Evolutionary conservation across 2,888 invertebrate genomes (phyloP), one percentile per base, ranked within the genome.

Genomic region (Chrysodeixis includens): DNA sequence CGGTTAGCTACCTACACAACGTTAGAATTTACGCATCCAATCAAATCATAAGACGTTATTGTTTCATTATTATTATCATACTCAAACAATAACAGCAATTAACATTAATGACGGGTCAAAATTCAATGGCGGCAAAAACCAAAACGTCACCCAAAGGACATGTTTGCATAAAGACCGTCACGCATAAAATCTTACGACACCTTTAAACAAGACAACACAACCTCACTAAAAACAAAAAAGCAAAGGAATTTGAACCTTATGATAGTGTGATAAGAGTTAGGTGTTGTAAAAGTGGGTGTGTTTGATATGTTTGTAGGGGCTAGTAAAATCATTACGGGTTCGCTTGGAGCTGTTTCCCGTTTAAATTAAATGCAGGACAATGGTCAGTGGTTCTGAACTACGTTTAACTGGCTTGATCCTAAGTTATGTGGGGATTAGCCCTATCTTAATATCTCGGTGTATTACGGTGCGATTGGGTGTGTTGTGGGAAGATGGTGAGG

Each of bases 321-420:
- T 86, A 88, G 88, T 89, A 90, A 92, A 94, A 93, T 94, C 92
- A 93, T 93, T 94, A 93, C 87, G 75, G 79, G 72, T 71, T 76
- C 79, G 84, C 86, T 84, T 78, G 71, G 80, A 81, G 82, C 79
- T 73, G 79, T 85, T 84, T 84, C 86, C 90, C 88, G 92, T 93
- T 93, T 94, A 94, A 95, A 91, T 95, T 94, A 94, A 94, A 93
- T 90, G 87, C 88, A 90, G 94, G 93, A 94, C 94, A 94, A 93
- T 93, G 94, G 94, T 94, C 94, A 94, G 91, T 81, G 87, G 79
- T 85, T 82, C 88, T 87, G 85, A 88, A 91, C 87, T 84, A 83
- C 87, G 84, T 87, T 90, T 90, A 91, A 91, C 91, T 88, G 88
- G 87, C 88, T 85, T 90, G 88, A 94, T 92, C 93, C 94, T 94